These are phyloP conservation scores for Muricea muricata DNA, from an alignment of 92 coral and sea anemone species.

Conservation along the genomic window DNA sequence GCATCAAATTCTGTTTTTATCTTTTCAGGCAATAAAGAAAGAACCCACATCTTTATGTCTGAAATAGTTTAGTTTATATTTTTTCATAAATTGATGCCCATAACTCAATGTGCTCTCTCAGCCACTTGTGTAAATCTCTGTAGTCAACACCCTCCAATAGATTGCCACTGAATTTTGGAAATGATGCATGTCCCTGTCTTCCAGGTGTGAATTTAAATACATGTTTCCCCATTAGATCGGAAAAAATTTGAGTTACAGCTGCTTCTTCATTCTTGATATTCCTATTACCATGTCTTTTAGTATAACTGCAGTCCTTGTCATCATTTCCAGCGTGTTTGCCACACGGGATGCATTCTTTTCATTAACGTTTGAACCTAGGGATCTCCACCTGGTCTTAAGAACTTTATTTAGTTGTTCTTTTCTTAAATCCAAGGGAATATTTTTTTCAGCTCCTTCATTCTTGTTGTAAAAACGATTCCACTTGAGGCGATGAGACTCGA, in stretches of 20 bases:
- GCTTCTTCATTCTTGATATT: slow-evolving; percentile 3
- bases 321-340: slow-evolving; percentile 29
- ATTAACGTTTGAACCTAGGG: slow-evolving; percentile 30
- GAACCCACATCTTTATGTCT: too few relatives aligned
- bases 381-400: slow-evolving; percentile 43
- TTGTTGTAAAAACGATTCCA: slow-evolving; percentile 41
- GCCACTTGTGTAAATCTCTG: slow-evolving; percentile 39
- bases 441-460: slow-evolving; percentile 22
- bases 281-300: neutral
- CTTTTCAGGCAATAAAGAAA: too few relatives aligned
- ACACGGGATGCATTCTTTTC: slow-evolving; percentile 31
- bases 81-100: slow-evolving; percentile 44
- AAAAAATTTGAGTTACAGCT: neutral
- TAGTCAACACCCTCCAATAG: slow-evolving; percentile 16
- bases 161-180: slow-evolving; percentile 33
- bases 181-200: slow-evolving; percentile 26
- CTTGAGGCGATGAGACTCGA: slow-evolving; percentile 22
- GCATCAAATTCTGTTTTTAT: too few relatives aligned
- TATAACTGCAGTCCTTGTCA: slow-evolving; percentile 14
- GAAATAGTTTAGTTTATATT: too few relatives aligned
- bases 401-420: slow-evolving; percentile 48
- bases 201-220: slow-evolving; percentile 24
- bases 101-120: slow-evolving; percentile 17
- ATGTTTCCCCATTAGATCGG: slow-evolving; percentile 26
- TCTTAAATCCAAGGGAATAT: slow-evolving; percentile 26